Evolutionary conservation across 2,888 invertebrate species (phyloP).

Genomic region (Chirona hameri): DNA sequence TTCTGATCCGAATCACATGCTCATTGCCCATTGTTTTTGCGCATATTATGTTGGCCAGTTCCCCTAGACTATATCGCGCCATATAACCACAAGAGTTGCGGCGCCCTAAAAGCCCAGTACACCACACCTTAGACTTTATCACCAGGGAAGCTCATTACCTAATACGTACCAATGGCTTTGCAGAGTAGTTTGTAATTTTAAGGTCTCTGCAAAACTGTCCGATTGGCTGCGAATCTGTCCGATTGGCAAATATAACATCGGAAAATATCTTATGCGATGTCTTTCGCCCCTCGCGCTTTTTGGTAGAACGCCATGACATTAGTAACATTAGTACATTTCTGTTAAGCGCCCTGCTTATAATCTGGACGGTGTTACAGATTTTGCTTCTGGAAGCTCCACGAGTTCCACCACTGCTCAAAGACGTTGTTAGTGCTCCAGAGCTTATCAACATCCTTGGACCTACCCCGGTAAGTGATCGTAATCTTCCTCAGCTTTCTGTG

Average conservation of each 20-base stretch:
- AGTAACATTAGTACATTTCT: background rate
- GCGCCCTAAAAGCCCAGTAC: too few species aligned
- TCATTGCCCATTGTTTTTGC: too few species aligned
- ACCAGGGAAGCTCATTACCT: too few species aligned
- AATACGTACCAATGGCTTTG: too few species aligned
- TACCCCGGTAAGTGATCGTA: background rate
- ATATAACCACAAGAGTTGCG: too few species aligned
- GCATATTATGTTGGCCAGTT: too few species aligned
- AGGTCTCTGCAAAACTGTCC: background rate
- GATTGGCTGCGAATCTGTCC: background rate
- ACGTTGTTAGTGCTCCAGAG: background rate
- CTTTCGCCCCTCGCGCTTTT: background rate
- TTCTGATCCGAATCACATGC: too few species aligned
- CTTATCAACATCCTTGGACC: background rate
- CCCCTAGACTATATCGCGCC: too few species aligned
- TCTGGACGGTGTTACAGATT: background rate
- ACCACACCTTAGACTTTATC: too few species aligned
- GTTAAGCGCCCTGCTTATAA: background rate
- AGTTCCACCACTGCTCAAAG: background rate
- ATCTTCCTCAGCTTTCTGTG: too few species aligned
- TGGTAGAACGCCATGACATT: background rate
- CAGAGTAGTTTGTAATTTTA: too few species aligned
- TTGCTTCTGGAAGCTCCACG: background rate
- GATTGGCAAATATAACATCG: too few species aligned
- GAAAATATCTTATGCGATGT: background rate